These are phyloP conservation scores for Sylvilagus floridanus DNA, from an alignment of 2,797 vertebrate genomes.

Conservation along the genomic window DNA sequence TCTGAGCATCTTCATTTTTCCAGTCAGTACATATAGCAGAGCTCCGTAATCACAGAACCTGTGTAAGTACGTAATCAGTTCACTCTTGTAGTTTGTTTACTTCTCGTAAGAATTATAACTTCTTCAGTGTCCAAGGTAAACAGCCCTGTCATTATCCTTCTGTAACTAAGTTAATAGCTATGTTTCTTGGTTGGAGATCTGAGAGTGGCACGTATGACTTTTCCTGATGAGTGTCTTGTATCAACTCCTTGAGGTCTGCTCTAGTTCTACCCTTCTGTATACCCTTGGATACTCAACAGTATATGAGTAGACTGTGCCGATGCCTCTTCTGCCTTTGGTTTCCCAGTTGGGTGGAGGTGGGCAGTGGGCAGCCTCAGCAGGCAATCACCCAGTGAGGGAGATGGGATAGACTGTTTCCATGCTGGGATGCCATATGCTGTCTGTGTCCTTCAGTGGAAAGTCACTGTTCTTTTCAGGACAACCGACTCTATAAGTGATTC, in stretches of 20 bases:
- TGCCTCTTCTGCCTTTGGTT: background rate
- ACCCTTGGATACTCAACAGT: background rate
- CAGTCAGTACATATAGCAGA: background rate
- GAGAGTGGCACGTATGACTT: background rate
- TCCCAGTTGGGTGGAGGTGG: background rate
- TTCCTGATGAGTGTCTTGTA: slow-evolving; percentile 8
- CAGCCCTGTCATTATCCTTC: background rate
- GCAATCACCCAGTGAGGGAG: background rate
- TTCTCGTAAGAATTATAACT: slow-evolving; percentile 3
- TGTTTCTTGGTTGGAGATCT: background rate
- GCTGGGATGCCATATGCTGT: background rate
- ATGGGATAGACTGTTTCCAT: background rate
- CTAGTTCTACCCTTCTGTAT: background rate
- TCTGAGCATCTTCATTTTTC: background rate
- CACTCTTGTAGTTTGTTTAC: slow-evolving; percentile 20
- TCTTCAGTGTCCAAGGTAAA: background rate
- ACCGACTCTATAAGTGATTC: background rate
- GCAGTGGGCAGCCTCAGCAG: background rate
- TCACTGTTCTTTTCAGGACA: slow-evolving; percentile 7
- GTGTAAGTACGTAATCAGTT: background rate
- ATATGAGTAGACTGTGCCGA: background rate
- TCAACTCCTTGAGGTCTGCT: background rate
- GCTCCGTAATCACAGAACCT: background rate
- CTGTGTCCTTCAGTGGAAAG: background rate
- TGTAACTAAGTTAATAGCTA: slow-evolving; percentile 34